Evolutionary conservation across 1,140 invertebrate genomes (phyloP), one percentile per base, ranked within the genome.

Genomic region (Conus betulinus): DNA sequence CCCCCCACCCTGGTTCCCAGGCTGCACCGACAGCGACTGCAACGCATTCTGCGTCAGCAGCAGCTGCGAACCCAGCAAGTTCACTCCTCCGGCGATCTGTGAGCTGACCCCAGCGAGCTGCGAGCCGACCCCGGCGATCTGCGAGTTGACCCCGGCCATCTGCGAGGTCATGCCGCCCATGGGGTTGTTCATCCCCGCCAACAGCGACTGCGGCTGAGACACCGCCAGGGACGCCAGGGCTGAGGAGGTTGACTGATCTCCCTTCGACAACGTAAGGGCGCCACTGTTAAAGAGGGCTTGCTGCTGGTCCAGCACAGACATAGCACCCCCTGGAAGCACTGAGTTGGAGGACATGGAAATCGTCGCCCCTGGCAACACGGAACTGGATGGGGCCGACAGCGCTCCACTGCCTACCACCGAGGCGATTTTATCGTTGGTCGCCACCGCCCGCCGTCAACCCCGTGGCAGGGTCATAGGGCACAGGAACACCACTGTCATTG

Each of bases 401-500:
- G 57, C 25, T 8, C 55, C 84, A 15, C 55, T 27, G 23, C 84
- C 84, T 11, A 74, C 23, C 39, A 87, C 71, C 3, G 81, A 27
- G 17, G 53, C 17, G 23, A 79, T 52, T 23, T 81, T 81, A 3
- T 81, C 79, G 5, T 23, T 51, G 20, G 13, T 39, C 76, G 23
- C 23, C 23, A 63, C 83, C 55, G n/a, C 55, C n/a, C 10, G 83
- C 53, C 7, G 83, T 79, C 6, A 88, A 20, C 20, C 87, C 83
- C 60, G 78, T 87, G 71, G 74, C 20, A 51, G 85, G 23, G 57
- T 79, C 84, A 63, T 74, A 79, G 27, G 84, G 51, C 78, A 91
- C 53, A 89, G 84, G 89, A 88, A 91, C 76, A 85, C 88, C 91
- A 90, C 92, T 84, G 90, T 91, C 79, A 91, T 90, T 83, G 84